Evolutionary conservation across 2,888 invertebrate species (phyloP), one percentile per base, ranked within the genome.

Genomic region (Drosophila algonquin): DNA sequence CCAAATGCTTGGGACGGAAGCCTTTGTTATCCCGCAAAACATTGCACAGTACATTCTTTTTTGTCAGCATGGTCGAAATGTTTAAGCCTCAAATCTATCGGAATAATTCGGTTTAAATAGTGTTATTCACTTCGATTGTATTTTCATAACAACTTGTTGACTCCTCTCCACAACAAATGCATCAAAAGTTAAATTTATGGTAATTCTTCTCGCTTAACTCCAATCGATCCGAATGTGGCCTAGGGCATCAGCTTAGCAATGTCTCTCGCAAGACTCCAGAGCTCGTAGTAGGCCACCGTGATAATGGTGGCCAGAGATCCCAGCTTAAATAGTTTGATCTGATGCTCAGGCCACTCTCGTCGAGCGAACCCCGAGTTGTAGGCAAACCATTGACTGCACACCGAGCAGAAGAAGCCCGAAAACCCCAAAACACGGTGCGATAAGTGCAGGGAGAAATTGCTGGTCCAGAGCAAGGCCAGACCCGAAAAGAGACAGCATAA

Each of bases 341-440:
- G 10, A 0, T 18, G 0, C 0, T 10, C 0, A 0, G 6, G 2
- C 77, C 81, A 83, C 30, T 83, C 63, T 45, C 63, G 55, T 0
- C 63, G 53, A 3, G 62, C 60, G 35, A 79, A 83, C 1, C 70
- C 79, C n/a, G 67, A 44, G n/a, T 73, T 75, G 45, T 63, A 75
- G 63, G 70, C 57, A 14, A 72, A 75, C 44, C 70, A 24, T 27
- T 70, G 57, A 1, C 79, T 55, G 8, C 51, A 44, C 59, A 67
- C 59, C 6, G 72, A 8, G 8, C 47, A 0, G 0, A 69, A 1
- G 7, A 75, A 77, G 16, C 72, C 48, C 0, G 9, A 0, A 2
- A 81, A 6, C 0, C 79, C 71, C 2, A 50, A 21, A 0, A 70
- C 0, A 0, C 71, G 65, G 47, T 83, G 81, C 0, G 1, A 14